Evolutionary conservation across 2,113 vertebrate genomes (phyloP).

Genomic region (Australoheros scitulus): DNA sequence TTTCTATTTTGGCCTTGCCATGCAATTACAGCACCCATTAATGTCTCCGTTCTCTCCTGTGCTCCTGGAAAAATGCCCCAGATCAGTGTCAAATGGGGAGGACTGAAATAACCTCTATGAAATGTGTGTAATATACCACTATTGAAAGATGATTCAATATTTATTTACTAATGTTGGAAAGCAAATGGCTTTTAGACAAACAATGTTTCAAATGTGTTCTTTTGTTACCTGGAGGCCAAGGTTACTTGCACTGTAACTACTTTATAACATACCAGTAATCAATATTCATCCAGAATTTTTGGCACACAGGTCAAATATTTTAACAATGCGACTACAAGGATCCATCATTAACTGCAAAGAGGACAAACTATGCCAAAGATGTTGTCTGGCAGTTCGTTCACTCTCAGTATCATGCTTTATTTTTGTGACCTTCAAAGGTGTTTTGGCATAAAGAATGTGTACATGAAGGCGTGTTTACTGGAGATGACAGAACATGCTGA

Average conservation of each 20-base stretch:
- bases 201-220: constrained; percentile 31
- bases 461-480: constrained; percentile 45
- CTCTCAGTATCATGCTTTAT: constrained; percentile 6
- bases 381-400: not conserved
- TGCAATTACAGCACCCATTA: constrained; percentile 66
- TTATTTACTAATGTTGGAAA: constrained; percentile 55
- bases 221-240: constrained; percentile 15
- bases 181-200: constrained; percentile 26
- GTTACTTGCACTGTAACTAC: constrained; percentile 2
- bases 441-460: constrained; percentile 33
- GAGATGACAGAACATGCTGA: constrained; percentile 31
- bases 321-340: not conserved
- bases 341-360: not conserved
- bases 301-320: not conserved
- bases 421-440: constrained; percentile 42
- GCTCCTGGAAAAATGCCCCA: constrained; percentile 45
- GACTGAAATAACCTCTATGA: constrained; percentile 64
- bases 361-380: not conserved
- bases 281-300: not conserved
- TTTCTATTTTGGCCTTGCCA: constrained; percentile 70
- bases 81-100: constrained; percentile 55
- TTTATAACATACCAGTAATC: constrained; percentile 1
- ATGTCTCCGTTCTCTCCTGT: constrained; percentile 54
- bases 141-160: constrained; percentile 62
- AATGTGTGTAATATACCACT: constrained; percentile 64